phyloP scores from a whole-genome alignment of 1,140 invertebrate species.

The Eriocheir sinensis region DNA sequence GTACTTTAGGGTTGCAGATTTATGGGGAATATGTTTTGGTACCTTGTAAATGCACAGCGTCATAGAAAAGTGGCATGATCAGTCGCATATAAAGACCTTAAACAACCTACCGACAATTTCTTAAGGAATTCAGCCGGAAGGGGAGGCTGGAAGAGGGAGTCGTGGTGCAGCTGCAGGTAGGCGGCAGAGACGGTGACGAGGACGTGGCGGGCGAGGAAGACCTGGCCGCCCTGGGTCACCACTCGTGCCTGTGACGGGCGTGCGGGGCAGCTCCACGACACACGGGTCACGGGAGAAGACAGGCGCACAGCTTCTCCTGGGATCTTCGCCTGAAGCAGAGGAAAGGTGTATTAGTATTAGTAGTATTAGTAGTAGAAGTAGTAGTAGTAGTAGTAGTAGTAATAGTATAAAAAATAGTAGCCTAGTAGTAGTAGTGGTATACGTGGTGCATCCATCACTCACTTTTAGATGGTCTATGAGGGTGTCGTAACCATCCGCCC shows the following conservation, averaged over 20 bases:
- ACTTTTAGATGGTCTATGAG: slow-evolving; percentile 55
- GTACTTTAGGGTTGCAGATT: too few species aligned
- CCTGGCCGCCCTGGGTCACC: neutral
- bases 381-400: too few species aligned
- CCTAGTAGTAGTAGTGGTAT: too few species aligned
- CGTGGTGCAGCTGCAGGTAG: slow-evolving; percentile 49
- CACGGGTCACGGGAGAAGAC: slow-evolving; percentile 42
- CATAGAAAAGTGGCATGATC: too few species aligned
- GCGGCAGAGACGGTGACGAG: slow-evolving; percentile 48
- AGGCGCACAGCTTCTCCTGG: neutral
- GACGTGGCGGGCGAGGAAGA: slow-evolving; percentile 30
- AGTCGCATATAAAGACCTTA: too few species aligned
- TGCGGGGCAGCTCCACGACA: neutral
- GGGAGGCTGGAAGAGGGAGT: slow-evolving; percentile 20
- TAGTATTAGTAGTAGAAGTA: too few species aligned
- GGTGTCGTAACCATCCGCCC: slow-evolving; percentile 63
- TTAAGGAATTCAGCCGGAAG: slow-evolving; percentile 12
- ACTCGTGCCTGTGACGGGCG: neutral
- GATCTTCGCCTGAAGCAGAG: neutral
- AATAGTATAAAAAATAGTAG: too few species aligned
- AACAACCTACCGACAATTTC: neutral
- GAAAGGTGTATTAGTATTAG: too few species aligned
- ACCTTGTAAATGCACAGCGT: neutral
- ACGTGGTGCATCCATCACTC: neutral
- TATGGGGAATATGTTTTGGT: too few species aligned